These are phyloP conservation scores for Heteromyza rotundicornis DNA, from an alignment of 2,888 invertebrate species.

Conservation along the genomic window DNA sequence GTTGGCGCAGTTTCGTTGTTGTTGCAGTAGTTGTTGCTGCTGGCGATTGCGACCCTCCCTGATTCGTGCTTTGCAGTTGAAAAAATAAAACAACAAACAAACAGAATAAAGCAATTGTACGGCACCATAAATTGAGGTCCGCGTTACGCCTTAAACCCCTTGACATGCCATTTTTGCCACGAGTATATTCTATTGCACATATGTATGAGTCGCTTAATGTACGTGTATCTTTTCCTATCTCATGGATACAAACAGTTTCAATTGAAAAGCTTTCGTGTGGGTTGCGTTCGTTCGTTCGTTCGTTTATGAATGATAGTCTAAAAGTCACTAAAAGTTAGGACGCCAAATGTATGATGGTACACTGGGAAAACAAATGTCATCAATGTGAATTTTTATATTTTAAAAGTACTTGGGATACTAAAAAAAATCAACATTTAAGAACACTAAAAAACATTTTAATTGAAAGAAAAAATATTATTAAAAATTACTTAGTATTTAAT, in stretches of 20 bases:
- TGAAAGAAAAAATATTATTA: too few species aligned
- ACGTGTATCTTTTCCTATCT: background rate
- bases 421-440: too few species aligned
- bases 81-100: background rate
- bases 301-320: too few species aligned
- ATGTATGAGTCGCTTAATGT: background rate
- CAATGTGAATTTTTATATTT: too few species aligned
- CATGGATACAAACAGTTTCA: background rate
- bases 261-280: conserved; percentile 14
- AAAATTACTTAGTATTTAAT: too few species aligned
- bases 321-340: background rate
- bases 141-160: conserved; percentile 20
- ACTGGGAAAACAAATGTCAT: background rate
- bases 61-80: background rate
- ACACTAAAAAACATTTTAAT: too few species aligned
- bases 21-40: background rate
- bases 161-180: conserved; percentile 6
- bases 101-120: background rate
- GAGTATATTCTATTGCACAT: background rate
- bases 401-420: too few species aligned
- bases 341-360: background rate
- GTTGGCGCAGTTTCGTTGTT: conserved; percentile 2
- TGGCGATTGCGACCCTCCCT: conserved; percentile 7
- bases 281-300: background rate
- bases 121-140: conserved; percentile 5